Base-by-base conservation (phyloP, 2,113 vertebrate species). In the Kobus ellipsiprymnus region DNA sequence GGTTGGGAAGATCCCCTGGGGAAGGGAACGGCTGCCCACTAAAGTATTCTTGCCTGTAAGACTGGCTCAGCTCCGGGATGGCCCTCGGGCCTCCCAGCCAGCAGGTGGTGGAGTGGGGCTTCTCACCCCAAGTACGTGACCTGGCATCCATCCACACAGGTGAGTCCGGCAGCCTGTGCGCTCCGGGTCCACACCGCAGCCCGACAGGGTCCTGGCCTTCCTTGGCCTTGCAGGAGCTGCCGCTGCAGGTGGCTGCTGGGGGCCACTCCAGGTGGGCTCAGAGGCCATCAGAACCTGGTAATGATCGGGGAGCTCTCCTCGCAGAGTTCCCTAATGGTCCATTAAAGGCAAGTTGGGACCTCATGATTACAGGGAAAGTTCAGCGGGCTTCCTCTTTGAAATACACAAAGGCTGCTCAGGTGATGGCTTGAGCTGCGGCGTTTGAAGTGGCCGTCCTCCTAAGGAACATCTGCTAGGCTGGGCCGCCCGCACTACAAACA, bases 361-460 rank as follows among this genome's bases (percentile, higher is more conserved):
- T 33, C 30, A 92, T 99, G 98, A 99, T 99, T 98, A 99, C 95
- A 99, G 98, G 98, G 98, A 97, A 83, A 97, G 95, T 92, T 96
- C 92, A 77, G 54, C 92, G 95, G 97, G 7, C 96, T 98, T 98
- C 97, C 77, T 96, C 98, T 99, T 99, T 99, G 98, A 99, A 99
- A 98, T 96, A 7, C 97, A 89, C 15, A 89, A 97, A 97, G 98
- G 92, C 98, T 87, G 96, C 88, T 91, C 98, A 98, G 98, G 98
- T 98, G 46, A 97, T 88, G 98, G 88, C 98, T 95, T 88, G 97
- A 57, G 80, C 77, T 44, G 57, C 40, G 1, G 89, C 91, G 98
- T 99, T 99, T 99, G 98, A 99, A 99, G 98, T 98, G 95, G 95
- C 77, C 29, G 97, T 87, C 95, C 98, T 97, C 98, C 97, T 84